A percentile compares a stretch with the other conserved stretches of the same genome.
Evolutionary conservation across 2,888 invertebrate genomes (phyloP).

Genomic region (Agriopis aurantiaria): DNA sequence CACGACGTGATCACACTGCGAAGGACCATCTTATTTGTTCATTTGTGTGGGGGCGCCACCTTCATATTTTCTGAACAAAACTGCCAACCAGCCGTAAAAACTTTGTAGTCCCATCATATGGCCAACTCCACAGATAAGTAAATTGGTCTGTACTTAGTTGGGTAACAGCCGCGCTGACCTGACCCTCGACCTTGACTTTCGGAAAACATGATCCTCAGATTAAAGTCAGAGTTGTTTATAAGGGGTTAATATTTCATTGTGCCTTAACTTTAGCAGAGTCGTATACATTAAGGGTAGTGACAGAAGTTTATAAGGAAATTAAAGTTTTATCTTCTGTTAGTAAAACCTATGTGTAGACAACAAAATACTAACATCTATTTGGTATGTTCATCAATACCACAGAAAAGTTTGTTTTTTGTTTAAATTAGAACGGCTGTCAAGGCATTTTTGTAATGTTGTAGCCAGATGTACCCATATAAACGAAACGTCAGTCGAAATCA

Average conservation of each 20-base stretch:
- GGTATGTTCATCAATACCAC: too few species aligned
- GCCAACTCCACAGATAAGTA: background rate
- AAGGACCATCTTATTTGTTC: background rate
- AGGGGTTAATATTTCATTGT: slow-evolving; percentile 4
- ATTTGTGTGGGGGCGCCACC: background rate
- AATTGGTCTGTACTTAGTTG: slow-evolving; percentile 15
- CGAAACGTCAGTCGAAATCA: too few species aligned
- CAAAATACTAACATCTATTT: too few species aligned
- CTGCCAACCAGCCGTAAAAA: too few species aligned
- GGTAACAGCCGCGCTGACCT: slow-evolving; percentile 22
- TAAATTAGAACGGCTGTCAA: too few species aligned
- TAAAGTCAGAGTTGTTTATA: slow-evolving; percentile 16
- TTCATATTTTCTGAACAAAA: background rate
- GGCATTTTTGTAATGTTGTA: too few species aligned
- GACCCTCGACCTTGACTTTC: slow-evolving; percentile 17
- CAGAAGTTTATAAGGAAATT: background rate
- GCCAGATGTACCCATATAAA: too few species aligned
- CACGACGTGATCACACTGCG: slow-evolving; percentile 1
- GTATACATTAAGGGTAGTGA: background rate
- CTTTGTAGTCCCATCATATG: background rate
- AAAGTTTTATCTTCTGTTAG: background rate
- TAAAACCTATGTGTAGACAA: too few species aligned
- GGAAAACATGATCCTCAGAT: slow-evolving; percentile 24
- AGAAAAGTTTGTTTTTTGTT: too few species aligned
- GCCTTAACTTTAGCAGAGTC: slow-evolving; percentile 2